phyloP scores from a whole-genome alignment of 2,797 vertebrate species.

The Enteromius mattozi region DNA sequence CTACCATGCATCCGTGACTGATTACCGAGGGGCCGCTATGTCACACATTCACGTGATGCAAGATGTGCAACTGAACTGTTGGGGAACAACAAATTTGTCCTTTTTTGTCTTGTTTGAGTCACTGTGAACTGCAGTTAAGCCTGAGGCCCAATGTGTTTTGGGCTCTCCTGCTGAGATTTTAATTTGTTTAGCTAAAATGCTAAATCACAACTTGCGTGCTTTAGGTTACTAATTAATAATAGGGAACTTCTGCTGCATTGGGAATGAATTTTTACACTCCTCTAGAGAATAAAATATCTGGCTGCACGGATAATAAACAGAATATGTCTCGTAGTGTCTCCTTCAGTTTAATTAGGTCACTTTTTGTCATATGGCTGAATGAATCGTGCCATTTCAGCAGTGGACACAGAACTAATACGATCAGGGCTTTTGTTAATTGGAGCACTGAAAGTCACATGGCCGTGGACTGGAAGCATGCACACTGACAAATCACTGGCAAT shows the following conservation, averaged over 20 bases:
- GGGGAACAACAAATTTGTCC: conserved; percentile 27
- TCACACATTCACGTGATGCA: not conserved
- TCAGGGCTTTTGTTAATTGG: conserved; percentile 59
- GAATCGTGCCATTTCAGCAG: conserved; percentile 42
- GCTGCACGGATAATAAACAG: conserved; percentile 36
- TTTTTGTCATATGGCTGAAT: conserved; percentile 56
- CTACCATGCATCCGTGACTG: conserved; percentile 37
- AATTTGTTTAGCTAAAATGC: conserved; percentile 57
- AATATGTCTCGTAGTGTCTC: conserved; percentile 35
- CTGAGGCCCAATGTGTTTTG: conserved; percentile 36
- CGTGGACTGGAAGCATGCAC: conserved; percentile 31
- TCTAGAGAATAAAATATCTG: conserved; percentile 1
- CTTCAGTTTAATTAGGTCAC: conserved; percentile 55
- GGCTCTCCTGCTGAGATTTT: conserved; percentile 52
- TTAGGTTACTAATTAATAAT: conserved; percentile 55
- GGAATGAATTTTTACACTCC: conserved; percentile 33
- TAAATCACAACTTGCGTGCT: conserved; percentile 53
- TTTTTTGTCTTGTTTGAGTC: conserved; percentile 46
- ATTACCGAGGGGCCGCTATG: conserved; percentile 2
- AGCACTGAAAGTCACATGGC: conserved; percentile 54
- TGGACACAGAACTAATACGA: conserved; percentile 51
- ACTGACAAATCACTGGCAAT: conserved; percentile 61
- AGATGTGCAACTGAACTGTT: conserved; percentile 26
- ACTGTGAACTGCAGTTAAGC: conserved; percentile 19
- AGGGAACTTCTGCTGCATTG: conserved; percentile 22